A percentile compares a stretch with the other conserved stretches of the same genome.
Conservation (phyloP, 2,888 invertebrate genomes). For the Orchesella flavescens region DNA sequence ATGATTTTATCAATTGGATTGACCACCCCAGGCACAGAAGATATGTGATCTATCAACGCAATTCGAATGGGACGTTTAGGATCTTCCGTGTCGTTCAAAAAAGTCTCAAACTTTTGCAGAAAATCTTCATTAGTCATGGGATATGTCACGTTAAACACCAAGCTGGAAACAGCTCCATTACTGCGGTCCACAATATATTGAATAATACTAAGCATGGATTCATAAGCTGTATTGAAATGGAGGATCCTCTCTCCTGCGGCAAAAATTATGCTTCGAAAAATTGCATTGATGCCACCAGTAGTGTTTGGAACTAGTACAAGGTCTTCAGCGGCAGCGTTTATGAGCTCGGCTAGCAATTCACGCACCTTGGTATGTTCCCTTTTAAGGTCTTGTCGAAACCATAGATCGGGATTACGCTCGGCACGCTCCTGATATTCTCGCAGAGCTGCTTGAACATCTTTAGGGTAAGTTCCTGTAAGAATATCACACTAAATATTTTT, state of each 20-base stretch:
- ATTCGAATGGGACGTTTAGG: conserved; percentile 38
- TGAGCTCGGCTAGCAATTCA: conserved; percentile 33
- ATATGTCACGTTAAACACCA: conserved; percentile 57
- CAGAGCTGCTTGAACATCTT: conserved; percentile 43
- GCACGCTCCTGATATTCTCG: conserved; percentile 48
- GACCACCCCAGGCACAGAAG: conserved; percentile 55
- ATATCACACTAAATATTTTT: background rate
- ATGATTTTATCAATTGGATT: conserved; percentile 63
- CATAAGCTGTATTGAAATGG: conserved; percentile 58
- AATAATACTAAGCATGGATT: conserved; percentile 52
- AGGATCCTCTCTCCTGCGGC: conserved; percentile 57
- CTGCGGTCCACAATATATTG: conserved; percentile 46
- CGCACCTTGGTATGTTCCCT: conserved; percentile 51
- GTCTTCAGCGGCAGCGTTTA: conserved; percentile 50
- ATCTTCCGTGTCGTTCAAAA: conserved; percentile 38
- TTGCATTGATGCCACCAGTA: conserved; percentile 65
- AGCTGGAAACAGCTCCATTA: conserved; percentile 26
- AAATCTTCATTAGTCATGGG: conserved; percentile 62
- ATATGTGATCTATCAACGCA: conserved; percentile 53
- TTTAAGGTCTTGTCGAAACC: conserved; percentile 57
- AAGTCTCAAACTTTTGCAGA: conserved; percentile 45
- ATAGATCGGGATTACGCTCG: conserved; percentile 61
- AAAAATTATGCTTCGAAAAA: conserved; percentile 61
- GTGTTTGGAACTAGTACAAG: conserved; percentile 54
- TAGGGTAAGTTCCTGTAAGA: conserved; percentile 64